Evolutionary conservation across 1,140 invertebrate genomes (phyloP), one percentile per base, ranked within the genome.

Genomic region (Meloidogyne chitwoodi): DNA sequence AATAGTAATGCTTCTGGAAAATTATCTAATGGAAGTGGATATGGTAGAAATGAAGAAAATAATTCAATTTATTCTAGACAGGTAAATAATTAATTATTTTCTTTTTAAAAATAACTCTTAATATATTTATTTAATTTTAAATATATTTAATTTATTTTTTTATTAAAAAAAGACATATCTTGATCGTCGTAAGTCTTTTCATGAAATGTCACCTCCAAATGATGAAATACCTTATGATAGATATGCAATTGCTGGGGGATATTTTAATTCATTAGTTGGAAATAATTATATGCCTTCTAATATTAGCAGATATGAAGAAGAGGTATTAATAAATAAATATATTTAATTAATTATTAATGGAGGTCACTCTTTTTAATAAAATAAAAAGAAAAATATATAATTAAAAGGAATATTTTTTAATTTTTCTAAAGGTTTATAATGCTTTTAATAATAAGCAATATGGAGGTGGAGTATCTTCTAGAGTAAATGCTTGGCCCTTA

Each of bases 161-260:
- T 16, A 26, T 26, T 38, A 61, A 31, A 64, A 68, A 67, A n/a
- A 80, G 79, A 69, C 19, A n/a, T 82, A 78, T 65, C 72, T 76
- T 19, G 81, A 82, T 67, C 67, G 81, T 26, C 67, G 81, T 38
- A 80, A 82, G 38, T 84, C 82, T 10, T 82, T 82, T 70, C 81
- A 82, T 65, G 84, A 81, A 74, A 61, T 78, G 77, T 75, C 76
- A 2, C 77, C 77, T 19, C 41, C 66, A 16, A 24, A 19, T 16
- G 65, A 62, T 34, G 44, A 44, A 19, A 29, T 22, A 27, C 56
- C 70, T n/a, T 65, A 65, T 38, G 63, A 78, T 41, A 34, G 69
- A 56, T 61, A 78, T 27, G 61, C 61, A 77, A 67, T 66, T 79
- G 77, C 44, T 22, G 77, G 70, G 11, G 70, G 70, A 27, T 73